Base-by-base conservation (phyloP, 2,888 invertebrate genomes). In the Oeneis ivallda region DNA sequence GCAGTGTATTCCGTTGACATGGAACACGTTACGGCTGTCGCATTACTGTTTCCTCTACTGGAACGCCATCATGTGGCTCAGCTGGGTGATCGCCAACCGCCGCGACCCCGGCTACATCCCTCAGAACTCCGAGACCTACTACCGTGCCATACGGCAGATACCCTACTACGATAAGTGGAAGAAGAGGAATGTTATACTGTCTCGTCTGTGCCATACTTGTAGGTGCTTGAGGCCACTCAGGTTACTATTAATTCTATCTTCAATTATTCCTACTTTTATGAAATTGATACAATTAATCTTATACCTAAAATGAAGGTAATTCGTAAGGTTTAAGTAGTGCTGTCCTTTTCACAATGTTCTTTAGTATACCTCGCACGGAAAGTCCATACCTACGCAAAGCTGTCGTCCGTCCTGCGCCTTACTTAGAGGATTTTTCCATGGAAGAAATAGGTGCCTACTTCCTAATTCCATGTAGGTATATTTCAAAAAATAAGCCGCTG, bases 111-210 rank as follows among this genome's bases (percentile, higher is more conserved):
- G 98, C 15, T 98, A 96, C 79, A 95, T 98, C 66, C 96, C 97
- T 0, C 94, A 96, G 78, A 97, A 98, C 82, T 96, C 97, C 0
- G 97, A 98, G 75, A 96, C 96, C 2, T 98, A 98, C 81, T 96
- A 97, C 78, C 92, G 96, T 73, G 97, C 97, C 19, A 98, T 98
- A 69, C 95, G 97, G 82, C 96, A 98, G 90, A 97, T 98, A 72
- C 97, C 98, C 0, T 97, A 97, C 82, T 97, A 96, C 76, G 97
- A 97, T 82, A 98, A 98, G 80, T 96, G 97, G 95, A 97, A 97
- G 89, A 96, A 97, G 76, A 93, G 97, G 47, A 96, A 96, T 75
- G 94, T 95, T 3, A 94, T 96, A 68, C 85, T 97, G 52, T 96
- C 96, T 26, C 92, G 97, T 62, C 89, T 98, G 3, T 98, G 98